These are phyloP conservation scores for Urophycis tenuis DNA, from an alignment of 2,797 vertebrate genomes.

Conservation along the genomic window DNA sequence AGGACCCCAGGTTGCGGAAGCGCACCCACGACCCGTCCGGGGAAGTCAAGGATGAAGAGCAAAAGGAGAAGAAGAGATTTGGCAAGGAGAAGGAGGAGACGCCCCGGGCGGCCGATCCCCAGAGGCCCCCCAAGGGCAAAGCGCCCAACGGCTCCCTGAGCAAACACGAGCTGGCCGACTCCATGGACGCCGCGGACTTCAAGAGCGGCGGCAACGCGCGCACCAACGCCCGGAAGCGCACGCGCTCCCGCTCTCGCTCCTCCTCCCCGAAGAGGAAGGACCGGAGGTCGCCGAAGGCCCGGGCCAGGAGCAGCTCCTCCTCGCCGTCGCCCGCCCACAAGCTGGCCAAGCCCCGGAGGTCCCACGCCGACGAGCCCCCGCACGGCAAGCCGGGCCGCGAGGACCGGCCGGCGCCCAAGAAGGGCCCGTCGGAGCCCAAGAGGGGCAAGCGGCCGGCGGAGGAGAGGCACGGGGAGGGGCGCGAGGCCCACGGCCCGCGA, in stretches of 20 bases:
- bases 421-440: constrained; percentile 76
- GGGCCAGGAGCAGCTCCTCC: constrained; percentile 78
- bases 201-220: constrained; percentile 74
- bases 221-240: constrained; percentile 80
- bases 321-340: constrained; percentile 72
- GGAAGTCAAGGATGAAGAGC: constrained; percentile 77
- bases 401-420: constrained; percentile 76
- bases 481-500: constrained; percentile 68
- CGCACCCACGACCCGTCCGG: constrained; percentile 77
- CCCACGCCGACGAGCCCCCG: constrained; percentile 69
- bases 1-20: constrained; percentile 87
- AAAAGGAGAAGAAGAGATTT: constrained; percentile 82
- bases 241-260: constrained; percentile 81
- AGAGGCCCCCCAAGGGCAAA: constrained; percentile 76
- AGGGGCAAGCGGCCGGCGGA: constrained; percentile 81
- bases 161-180: constrained; percentile 75
- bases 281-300: constrained; percentile 83
- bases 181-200: constrained; percentile 71
- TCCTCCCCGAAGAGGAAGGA: constrained; percentile 89
- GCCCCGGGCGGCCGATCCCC: constrained; percentile 66
- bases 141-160: constrained; percentile 77
- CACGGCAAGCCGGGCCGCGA: constrained; percentile 68
- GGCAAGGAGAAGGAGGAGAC: constrained; percentile 80
- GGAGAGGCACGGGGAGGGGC: constrained; percentile 69
- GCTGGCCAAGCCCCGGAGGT: constrained; percentile 71